Evolutionary conservation across 2,888 invertebrate genomes (phyloP), one percentile per base, ranked within the genome.

Genomic region (Tinea trinotella): DNA sequence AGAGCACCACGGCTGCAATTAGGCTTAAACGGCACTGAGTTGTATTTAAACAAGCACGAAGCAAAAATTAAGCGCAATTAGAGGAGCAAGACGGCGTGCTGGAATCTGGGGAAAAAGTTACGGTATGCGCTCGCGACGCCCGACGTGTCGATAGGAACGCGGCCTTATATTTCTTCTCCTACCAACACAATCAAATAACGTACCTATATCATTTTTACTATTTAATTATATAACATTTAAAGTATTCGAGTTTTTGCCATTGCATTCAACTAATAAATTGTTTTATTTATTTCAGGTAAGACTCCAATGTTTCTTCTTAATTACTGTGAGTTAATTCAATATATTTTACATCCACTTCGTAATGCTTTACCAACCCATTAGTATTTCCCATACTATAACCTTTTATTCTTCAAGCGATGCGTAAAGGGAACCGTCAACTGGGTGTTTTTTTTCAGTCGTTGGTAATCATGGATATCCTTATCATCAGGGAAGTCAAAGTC

Each of bases 11-110:
- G 40, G 10, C 53, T 20, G 40, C 53, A 40, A 35, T 35, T 34
- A 35, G 35, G 52, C 52, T 54, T 54, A 57, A 57, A 49, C 54
- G 50, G 49, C 48, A 49, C 53, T 35, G 50, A 36, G 49, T 24
- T 24, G 57, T 57, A 78, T 81, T 81, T 79, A 81, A 79, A 70
- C 71, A 78, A 69, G 76, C 79, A 77, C 74, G 78, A 71, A 73
- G 74, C 61, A 74, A 66, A 74, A 82, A 83, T 83, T 81, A 81
- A 78, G 72, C 70, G 72, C 73, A 81, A 82, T 82, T 82, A 83
- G 75, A 72, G 64, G 73, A 66, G 72, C 69, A 73, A 70, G 70
- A 69, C 76, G 74, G 79, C 74, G 76, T 68, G 71, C 64, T 63
- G 70, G 79, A 71, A 82, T 82, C 72, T 70, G 66, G 62, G 62